Base-by-base conservation (phyloP, 2,113 vertebrate species). In the Coreoperca whiteheadi region DNA sequence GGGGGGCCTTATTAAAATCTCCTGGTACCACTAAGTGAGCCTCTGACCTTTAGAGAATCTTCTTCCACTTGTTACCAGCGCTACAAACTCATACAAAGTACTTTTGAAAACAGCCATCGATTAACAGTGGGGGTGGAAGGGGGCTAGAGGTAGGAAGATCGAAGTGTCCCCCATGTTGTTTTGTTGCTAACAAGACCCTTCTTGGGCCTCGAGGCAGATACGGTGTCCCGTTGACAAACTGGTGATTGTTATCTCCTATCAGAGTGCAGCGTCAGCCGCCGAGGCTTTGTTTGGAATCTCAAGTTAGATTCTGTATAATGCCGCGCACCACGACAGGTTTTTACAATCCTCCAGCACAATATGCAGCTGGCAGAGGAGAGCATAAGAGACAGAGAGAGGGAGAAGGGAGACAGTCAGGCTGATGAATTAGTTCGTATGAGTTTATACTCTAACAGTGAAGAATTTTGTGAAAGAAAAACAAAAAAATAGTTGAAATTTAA, bases 161-260 rank as follows among this genome's bases (percentile, higher is more conserved):
- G 78, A 93, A 93, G 74, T 61, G 78, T 90, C 82, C 76, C 76
- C 89, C 18, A 2, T 89, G 85, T 82, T 88, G 89, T 90, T 91
- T 88, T 92, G 88, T 74, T 88, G 84, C 91, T 79, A 89, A 89
- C 86, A 73, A 87, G 82, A 79, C 84, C 87, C 53, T 79, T 65
- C 74, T 85, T 65, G 9, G 77, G 85, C 90, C 87, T 81, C 12
- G 59, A 82, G 89, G 91, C 89, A 86, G 86, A 91, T 85, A 76
- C 76, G n/a, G 86, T 74, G 15, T 75, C 91, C 91, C 73, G 88
- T 90, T 89, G 93, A 94, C 93, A 94, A 89, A 92, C 90, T 39
- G 85, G 72, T 56, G 89, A 91, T 91, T 89, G 91, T 90, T 89
- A 94, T 94, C 93, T 90, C 77, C 80, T 59, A 89, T 91, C 85